These are phyloP conservation scores for Nothobranchius kuhntae DNA, from an alignment of 2,113 vertebrate genomes.

Conservation along the genomic window DNA sequence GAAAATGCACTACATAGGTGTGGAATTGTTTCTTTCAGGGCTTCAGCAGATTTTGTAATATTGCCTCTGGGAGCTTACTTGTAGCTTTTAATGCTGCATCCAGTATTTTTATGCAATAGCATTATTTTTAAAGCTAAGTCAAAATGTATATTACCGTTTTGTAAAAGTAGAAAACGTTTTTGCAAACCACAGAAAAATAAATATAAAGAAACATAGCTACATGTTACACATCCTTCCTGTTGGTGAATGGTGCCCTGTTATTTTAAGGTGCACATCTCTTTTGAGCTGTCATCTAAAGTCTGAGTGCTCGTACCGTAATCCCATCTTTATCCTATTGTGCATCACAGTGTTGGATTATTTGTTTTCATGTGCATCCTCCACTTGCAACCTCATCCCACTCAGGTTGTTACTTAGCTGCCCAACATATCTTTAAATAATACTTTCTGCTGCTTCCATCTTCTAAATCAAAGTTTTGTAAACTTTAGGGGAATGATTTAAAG, in stretches of 20 bases:
- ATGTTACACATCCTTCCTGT: not conserved
- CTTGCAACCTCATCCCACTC: constrained; percentile 15
- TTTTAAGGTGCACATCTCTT: not conserved
- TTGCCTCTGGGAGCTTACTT: too few relatives aligned
- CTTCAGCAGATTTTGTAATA: too few relatives aligned
- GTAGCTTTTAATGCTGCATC: too few relatives aligned
- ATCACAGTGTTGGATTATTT: constrained; percentile 19
- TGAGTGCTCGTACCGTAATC: constrained; percentile 11
- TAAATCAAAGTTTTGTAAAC: not conserved
- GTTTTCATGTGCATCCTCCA: constrained; percentile 11
- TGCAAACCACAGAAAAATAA: not conserved
- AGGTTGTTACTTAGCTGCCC: constrained; percentile 3
- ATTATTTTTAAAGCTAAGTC: too few relatives aligned
- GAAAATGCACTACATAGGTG: too few relatives aligned
- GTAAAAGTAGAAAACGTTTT: constrained; percentile 15
- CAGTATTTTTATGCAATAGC: too few relatives aligned
- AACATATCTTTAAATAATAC: constrained; percentile 15
- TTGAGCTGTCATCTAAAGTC: constrained; percentile 11
- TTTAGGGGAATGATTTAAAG: not conserved
- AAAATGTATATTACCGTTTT: too few relatives aligned
- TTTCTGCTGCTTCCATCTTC: not conserved
- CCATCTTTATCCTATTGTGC: constrained; percentile 27
- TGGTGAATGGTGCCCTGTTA: not conserved
- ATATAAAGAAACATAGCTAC: not conserved
- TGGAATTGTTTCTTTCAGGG: too few relatives aligned